These are phyloP conservation scores for Tortricodes alternella DNA, from an alignment of 2,888 invertebrate species.

Conservation along the genomic window DNA sequence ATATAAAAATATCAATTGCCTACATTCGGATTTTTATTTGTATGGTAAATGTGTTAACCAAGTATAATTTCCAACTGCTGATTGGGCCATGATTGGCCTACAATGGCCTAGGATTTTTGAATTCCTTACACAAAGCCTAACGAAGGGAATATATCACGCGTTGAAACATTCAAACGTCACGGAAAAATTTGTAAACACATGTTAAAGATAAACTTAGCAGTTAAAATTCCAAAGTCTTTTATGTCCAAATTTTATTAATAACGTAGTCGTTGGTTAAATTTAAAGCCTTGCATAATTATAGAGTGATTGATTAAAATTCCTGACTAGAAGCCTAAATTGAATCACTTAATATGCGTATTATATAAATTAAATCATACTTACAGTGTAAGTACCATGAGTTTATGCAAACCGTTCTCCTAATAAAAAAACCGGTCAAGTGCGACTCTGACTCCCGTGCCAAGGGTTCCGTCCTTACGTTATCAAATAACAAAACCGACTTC, in stretches of 20 bases:
- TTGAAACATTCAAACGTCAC: background rate
- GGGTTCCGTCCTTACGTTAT: too few relatives aligned
- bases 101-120: background rate
- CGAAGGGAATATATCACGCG: background rate
- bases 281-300: background rate
- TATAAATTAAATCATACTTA: background rate
- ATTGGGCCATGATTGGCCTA: background rate
- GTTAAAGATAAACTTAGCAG: background rate
- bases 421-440: too few relatives aligned
- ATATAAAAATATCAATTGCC: too few relatives aligned
- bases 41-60: too few relatives aligned
- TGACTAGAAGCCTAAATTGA: background rate
- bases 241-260: constrained; percentile 2
- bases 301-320: background rate
- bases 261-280: constrained; percentile 3
- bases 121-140: background rate
- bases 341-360: background rate
- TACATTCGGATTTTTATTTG: too few relatives aligned
- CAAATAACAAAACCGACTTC: too few relatives aligned
- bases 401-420: too few relatives aligned
- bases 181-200: background rate
- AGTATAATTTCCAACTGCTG: too few relatives aligned
- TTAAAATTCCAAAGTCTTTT: background rate
- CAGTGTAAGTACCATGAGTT: too few relatives aligned
- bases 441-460: too few relatives aligned